Evolutionary conservation across 2,797 vertebrate genomes (phyloP).

Genomic region (Poecilia wingei): DNA sequence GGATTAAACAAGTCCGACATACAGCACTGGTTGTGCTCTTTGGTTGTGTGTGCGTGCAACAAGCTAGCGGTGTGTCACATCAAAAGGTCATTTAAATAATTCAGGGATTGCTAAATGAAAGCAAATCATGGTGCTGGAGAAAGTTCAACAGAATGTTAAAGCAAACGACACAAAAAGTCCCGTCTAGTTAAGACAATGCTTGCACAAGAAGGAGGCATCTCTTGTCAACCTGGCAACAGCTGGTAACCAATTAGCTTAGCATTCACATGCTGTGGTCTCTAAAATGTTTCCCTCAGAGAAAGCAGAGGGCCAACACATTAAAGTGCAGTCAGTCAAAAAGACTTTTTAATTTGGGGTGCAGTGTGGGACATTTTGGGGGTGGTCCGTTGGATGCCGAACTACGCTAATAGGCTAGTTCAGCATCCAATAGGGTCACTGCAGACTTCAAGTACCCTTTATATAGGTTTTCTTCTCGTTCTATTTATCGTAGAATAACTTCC

Average conservation of each 20-base stretch:
- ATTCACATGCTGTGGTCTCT: background rate
- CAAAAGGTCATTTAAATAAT: background rate
- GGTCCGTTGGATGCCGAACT: background rate
- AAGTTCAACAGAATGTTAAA: background rate
- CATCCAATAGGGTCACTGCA: background rate
- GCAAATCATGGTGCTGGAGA: background rate
- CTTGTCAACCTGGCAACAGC: background rate
- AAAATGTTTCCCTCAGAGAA: background rate
- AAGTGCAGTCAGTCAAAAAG: background rate
- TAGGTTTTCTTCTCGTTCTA: background rate
- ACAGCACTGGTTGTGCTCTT: constrained; percentile 1
- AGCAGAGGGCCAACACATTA: background rate
- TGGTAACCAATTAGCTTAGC: background rate
- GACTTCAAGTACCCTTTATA: background rate
- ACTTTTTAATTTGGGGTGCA: background rate
- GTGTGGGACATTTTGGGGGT: background rate
- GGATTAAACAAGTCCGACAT: constrained; percentile 34
- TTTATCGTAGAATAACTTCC: background rate
- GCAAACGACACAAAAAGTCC: background rate
- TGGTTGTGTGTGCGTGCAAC: background rate
- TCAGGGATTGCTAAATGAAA: background rate
- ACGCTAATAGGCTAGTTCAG: no score
- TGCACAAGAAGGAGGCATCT: background rate
- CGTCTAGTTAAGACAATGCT: background rate
- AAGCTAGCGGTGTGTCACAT: background rate